A percentile compares a stretch with the other conserved stretches of the same genome.
Conservation (phyloP, 2,797 vertebrate genomes). For the Poecilia picta region DNA sequence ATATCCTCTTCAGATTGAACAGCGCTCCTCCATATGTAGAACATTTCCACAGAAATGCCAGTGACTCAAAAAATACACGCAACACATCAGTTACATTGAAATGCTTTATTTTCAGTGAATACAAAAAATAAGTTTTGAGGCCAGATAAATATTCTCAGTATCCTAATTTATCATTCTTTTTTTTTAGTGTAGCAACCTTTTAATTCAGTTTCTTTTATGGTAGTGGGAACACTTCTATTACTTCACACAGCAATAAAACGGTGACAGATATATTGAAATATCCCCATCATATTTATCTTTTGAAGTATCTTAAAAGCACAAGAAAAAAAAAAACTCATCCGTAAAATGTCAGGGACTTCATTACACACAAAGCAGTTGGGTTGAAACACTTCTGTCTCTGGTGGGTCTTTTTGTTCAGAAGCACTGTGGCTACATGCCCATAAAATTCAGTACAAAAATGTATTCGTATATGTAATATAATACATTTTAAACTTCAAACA, state of each 20-base stretch:
- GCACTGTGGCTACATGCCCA: constrained; percentile 70
- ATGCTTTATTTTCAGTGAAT: constrained; percentile 81
- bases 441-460: constrained; percentile 74
- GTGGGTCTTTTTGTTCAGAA: constrained; percentile 44
- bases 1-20: not conserved
- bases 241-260: constrained; percentile 63
- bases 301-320: constrained; percentile 52
- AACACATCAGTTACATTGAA: constrained; percentile 60
- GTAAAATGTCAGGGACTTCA: constrained; percentile 53
- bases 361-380: constrained; percentile 56
- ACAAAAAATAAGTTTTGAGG: constrained; percentile 79
- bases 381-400: constrained; percentile 39
- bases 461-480: constrained; percentile 58
- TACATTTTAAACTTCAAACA: constrained; percentile 54
- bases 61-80: not conserved
- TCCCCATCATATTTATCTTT: constrained; percentile 59
- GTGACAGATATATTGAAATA: constrained; percentile 59
- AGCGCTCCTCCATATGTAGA: not conserved
- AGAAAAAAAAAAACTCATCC: constrained; percentile 30
- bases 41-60: too few relatives aligned
- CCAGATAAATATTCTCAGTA: constrained; percentile 78
- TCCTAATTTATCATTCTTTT: constrained; percentile 46
- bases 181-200: constrained; percentile 57
- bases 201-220: constrained; percentile 47
- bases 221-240: constrained; percentile 60